Base-by-base conservation (phyloP, 2,888 invertebrate genomes). In the Epicampocera succincta region DNA sequence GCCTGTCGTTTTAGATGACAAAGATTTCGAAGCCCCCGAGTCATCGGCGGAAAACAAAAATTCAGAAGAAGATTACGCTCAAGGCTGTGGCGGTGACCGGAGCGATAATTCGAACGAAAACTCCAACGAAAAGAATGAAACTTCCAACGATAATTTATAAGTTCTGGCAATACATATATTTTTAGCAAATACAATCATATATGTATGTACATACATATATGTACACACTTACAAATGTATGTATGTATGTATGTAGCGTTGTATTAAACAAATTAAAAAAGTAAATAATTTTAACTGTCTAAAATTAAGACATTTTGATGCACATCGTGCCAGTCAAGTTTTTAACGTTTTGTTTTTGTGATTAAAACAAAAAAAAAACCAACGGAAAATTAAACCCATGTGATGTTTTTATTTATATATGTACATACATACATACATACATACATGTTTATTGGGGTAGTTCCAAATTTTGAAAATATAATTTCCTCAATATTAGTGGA, bases 31-130 rank as follows among this genome's bases (percentile, higher is more conserved):
- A 17, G 54, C 76, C 40, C 5, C 25, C 1, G 42, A 69, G 0
- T 40, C 50, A 40, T 46, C 42, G 0, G 1, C 12, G 15, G 71
- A 77, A 21, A 61, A 40, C 8, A 38, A 75, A 25, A 72, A 82
- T 40, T 84, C 85, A 0, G 79, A 84, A 19, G 87, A 88, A 58
- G 89, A 88, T 50, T 89, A 88, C 72, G 88, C 85, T 0, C 87
- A 87, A 77, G 89, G 88, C 33, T 89, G 88, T 58, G 89, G 87
- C 50, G 87, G 86, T 19, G 84, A 84, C 72, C 87, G 87, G 52
- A 83, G 84, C 13, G 50, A 69, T 12, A 21, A 61, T 29, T 65
- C 74, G 5, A 71, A 44, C 33, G 66, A 73, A 42, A 83, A 84
- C 60, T 86, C 88, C 11, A 83, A 87, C 17, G 88, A 87, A 83